Conservation (phyloP, 92 coral and sea anemone genomes). For the Epizoanthus illoricatus region DNA sequence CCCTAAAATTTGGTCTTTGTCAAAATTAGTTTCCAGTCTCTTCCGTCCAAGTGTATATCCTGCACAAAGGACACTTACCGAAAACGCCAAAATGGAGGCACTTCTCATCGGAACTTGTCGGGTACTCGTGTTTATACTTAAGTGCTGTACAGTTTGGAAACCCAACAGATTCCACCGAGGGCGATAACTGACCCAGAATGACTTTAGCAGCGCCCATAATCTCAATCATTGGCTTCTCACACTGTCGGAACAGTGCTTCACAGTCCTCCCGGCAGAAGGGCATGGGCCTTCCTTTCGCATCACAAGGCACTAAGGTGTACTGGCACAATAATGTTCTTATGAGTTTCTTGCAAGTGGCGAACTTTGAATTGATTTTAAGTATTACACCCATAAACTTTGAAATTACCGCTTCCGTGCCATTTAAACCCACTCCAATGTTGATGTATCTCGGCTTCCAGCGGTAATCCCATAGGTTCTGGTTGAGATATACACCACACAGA, state of each 20-base stretch:
- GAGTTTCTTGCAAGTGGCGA: slow-evolving; percentile 48
- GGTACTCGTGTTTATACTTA: slow-evolving; percentile 38
- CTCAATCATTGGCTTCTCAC: slow-evolving; percentile 58
- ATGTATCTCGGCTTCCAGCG: slow-evolving; percentile 68
- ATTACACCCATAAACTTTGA: slow-evolving; percentile 48
- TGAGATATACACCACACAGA: slow-evolving; percentile 56
- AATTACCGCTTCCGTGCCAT: slow-evolving; percentile 60
- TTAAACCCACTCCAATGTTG: slow-evolving; percentile 68
- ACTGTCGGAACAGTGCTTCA: slow-evolving; percentile 55
- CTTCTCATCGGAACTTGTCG: slow-evolving; percentile 26
- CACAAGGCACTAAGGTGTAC: slow-evolving; percentile 74
- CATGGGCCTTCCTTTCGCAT: slow-evolving; percentile 42
- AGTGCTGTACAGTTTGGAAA: slow-evolving; percentile 74
- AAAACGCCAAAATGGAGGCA: slow-evolving; percentile 85
- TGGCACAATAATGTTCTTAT: slow-evolving; percentile 69
- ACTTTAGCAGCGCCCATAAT: slow-evolving; percentile 75
- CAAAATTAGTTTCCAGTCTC: too few relatives aligned
- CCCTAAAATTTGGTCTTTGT: too few relatives aligned
- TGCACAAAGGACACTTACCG: slow-evolving; percentile 55
- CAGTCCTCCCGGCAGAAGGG: slow-evolving; percentile 87
- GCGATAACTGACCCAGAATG: slow-evolving; percentile 39
- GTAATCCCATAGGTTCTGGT: slow-evolving; percentile 53
- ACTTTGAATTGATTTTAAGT: not conserved
- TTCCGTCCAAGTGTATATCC: too few relatives aligned
- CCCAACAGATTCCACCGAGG: slow-evolving; percentile 59